Evolutionary conservation across 2,797 vertebrate species (phyloP), one percentile per base, ranked within the genome.

Genomic region (Mycteria americana): DNA sequence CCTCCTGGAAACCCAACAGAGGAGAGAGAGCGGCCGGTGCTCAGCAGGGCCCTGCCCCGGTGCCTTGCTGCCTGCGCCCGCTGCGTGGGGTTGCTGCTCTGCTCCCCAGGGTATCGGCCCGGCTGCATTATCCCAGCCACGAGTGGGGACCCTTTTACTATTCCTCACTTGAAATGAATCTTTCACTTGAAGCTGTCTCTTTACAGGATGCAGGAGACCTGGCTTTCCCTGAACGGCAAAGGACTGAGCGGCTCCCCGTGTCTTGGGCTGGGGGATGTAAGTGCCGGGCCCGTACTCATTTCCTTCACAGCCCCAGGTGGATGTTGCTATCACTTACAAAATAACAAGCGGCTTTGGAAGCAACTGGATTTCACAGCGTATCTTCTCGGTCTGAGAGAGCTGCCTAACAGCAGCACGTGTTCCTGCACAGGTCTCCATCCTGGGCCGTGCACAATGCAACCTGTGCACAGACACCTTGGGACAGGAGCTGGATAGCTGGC

Each of bases 391-490:
- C 63, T 75, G 25, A 37, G 37, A 41, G 37, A 85, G 35, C 37
- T 85, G 31, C 27, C 63, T 57, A n/a, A 35, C 4, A 25, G 21
- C 54, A 68, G 50, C 19, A 4, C 2, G 22, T 0, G 0, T 8
- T 48, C 56, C 70, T 50, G 25, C 43, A 17, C 41, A 27, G 65
- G 19, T 70, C 46, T 60, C 50, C 22, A 23, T 35, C 33, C 63
- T 64, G 0, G 1, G 62, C 56, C 1, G 0, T 17, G 23, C 45
- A 14, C 43, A 17, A 8, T 2, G n/a, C 23, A 41, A 35, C 15
- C n/a, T 16, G 37, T 3, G 7, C 2, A 1, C 35, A 54, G 13
- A 24, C 41, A 24, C 48, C 48, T 12, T 18, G 50, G 63, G 57
- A 39, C 1, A 4, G 74, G 70, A 57, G 37, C 46, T 75, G n/a